phyloP scores from a whole-genome alignment of 2,888 invertebrate genomes.

The Drosophila colorata region DNA sequence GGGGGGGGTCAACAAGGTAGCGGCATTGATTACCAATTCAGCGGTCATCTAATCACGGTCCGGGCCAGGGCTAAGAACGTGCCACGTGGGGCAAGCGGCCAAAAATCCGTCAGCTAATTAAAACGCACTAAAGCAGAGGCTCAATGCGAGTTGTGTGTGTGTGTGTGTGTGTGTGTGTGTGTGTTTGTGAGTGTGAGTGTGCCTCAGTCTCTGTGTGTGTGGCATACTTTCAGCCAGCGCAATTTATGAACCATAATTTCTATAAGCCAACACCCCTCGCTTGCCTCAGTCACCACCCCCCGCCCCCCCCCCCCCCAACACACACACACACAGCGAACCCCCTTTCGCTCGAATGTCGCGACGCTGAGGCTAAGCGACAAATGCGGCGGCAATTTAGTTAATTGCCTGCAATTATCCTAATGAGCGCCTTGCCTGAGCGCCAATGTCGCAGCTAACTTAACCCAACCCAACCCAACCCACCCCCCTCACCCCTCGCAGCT shows the following conservation, averaged over 20 bases:
- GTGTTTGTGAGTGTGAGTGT: neutral
- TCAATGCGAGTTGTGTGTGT: neutral
- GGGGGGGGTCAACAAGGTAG: slow-evolving; percentile 51
- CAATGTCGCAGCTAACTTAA: slow-evolving; percentile 45
- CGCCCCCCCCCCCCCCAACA: slow-evolving; percentile 1
- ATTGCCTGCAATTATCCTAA: slow-evolving; percentile 84
- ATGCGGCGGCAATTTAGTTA: slow-evolving; percentile 84
- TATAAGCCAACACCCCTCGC: slow-evolving; percentile 53
- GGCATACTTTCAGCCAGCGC: slow-evolving; percentile 52
- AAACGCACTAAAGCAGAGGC: slow-evolving; percentile 70
- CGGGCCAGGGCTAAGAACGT: slow-evolving; percentile 52
- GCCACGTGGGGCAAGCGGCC: slow-evolving; percentile 26
- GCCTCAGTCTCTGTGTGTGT: neutral
- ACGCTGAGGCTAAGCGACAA: slow-evolving; percentile 73
- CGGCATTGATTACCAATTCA: slow-evolving; percentile 85
- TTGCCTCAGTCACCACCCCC: slow-evolving; percentile 19
- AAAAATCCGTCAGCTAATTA: slow-evolving; percentile 72
- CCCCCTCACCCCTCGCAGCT: neutral
- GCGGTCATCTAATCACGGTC: slow-evolving; percentile 75
- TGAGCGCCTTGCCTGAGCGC: slow-evolving; percentile 79
- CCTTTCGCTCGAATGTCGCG: slow-evolving; percentile 34
- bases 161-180: slow-evolving; percentile 12
- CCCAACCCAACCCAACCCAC: neutral
- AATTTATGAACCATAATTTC: slow-evolving; percentile 80
- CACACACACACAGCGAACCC: slow-evolving; percentile 1